A percentile compares a stretch with the other conserved stretches of the same genome.
Evolutionary conservation across 2,888 invertebrate species (phyloP).

Genomic region (Xanthorhoe spadicearia): DNA sequence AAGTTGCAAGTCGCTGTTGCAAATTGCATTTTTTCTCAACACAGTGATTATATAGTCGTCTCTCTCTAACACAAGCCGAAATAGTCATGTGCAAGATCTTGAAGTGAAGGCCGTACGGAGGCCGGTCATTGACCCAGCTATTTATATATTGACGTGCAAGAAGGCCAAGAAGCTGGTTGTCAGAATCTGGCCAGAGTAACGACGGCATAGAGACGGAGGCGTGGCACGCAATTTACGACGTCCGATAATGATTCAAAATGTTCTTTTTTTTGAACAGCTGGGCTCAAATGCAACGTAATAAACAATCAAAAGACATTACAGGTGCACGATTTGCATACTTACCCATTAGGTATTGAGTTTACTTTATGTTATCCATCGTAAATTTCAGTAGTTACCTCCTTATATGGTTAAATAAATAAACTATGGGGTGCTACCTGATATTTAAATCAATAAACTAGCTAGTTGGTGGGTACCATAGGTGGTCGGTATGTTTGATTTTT

Average conservation of each 20-base stretch:
- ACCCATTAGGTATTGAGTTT: constrained; percentile 1
- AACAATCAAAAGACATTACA: background rate
- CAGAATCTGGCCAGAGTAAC: constrained; percentile 40
- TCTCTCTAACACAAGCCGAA: constrained; percentile 50
- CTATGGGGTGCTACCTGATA: background rate
- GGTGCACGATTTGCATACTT: constrained; percentile 13
- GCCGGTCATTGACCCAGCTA: constrained; percentile 81
- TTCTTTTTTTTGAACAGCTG: constrained; percentile 18
- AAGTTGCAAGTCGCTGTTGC: constrained; percentile 27
- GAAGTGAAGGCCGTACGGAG: constrained; percentile 78
- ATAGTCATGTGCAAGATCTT: constrained; percentile 47
- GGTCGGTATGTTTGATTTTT: too few species aligned
- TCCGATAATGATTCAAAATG: constrained; percentile 30
- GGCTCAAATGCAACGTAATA: constrained; percentile 12
- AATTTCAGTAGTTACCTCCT: constrained; percentile 6
- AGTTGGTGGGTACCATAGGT: too few species aligned
- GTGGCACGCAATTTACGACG: constrained; percentile 45
- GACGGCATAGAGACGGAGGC: constrained; percentile 54
- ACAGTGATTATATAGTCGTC: constrained; percentile 27
- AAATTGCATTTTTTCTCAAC: constrained; percentile 29
- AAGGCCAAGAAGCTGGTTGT: constrained; percentile 57
- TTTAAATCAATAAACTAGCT: background rate
- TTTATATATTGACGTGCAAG: constrained; percentile 66
- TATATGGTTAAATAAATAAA: background rate
- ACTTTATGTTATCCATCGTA: background rate